Conservation (phyloP, 2,113 vertebrate genomes). For the Cavia aperea region DNA sequence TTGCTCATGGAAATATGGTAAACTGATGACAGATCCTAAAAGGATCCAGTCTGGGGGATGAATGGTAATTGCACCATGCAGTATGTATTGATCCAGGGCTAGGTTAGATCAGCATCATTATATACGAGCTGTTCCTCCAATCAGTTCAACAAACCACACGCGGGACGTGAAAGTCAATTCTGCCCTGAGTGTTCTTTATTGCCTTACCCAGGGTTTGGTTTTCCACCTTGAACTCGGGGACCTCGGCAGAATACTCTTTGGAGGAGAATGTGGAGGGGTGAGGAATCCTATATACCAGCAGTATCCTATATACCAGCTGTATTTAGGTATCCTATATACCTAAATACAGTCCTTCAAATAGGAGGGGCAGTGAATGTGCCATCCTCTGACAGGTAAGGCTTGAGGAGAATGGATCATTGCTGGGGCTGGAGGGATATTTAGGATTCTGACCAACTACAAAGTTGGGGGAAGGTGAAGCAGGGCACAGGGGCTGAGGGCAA, state of each 20-base stretch:
- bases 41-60: neutral
- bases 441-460: neutral
- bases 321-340: neutral
- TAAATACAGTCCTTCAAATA: neutral
- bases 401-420: neutral
- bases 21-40: neutral
- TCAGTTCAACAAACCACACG: neutral
- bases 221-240: neutral
- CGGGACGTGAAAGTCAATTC: neutral
- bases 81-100: neutral
- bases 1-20: neutral
- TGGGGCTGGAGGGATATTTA: neutral
- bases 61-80: neutral
- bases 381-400: neutral
- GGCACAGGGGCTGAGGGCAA: neutral
- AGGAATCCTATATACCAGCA: neutral
- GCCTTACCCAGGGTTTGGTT: neutral
- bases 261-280: neutral
- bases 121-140: neutral
- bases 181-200: neutral
- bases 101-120: neutral
- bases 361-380: neutral
- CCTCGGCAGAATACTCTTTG: neutral
- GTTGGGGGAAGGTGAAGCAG: neutral
- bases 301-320: neutral